Conservation (phyloP, 2,888 invertebrate genomes). For the Platycnemis pennipes region DNA sequence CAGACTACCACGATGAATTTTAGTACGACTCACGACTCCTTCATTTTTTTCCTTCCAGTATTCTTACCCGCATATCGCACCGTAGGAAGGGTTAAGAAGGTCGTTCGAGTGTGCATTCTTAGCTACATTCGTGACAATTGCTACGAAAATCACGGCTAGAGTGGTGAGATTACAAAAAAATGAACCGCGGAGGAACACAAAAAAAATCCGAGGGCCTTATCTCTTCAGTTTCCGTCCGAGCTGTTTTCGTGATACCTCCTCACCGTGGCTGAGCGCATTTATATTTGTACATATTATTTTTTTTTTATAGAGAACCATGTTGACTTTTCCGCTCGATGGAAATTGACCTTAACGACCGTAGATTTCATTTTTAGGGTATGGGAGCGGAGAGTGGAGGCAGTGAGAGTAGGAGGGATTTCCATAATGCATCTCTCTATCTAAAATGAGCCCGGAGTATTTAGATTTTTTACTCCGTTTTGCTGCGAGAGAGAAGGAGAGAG, state of each 20-base stretch:
- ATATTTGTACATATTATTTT: neutral
- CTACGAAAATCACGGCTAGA: neutral
- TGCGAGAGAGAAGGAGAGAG: too few species aligned
- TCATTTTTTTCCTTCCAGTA: too few species aligned
- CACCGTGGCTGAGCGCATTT: neutral
- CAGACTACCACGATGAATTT: too few species aligned
- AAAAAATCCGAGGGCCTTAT: conserved; percentile 14
- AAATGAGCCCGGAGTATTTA: conserved; percentile 25
- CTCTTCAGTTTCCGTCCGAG: conserved; percentile 20
- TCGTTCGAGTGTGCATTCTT: too few species aligned
- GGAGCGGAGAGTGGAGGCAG: neutral
- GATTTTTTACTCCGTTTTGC: conserved; percentile 4
- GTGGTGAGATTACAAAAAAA: neutral
- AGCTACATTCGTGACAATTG: neutral
- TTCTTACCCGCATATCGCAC: too few species aligned
- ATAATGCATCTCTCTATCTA: conserved; percentile 52
- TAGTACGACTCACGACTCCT: too few species aligned
- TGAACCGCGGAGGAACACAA: neutral
- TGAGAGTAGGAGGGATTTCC: neutral
- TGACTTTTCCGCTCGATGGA: conserved; percentile 67
- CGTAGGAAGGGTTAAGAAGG: too few species aligned
- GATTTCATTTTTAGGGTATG: conserved; percentile 58
- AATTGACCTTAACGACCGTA: conserved; percentile 61
- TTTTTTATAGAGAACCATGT: conserved; percentile 47
- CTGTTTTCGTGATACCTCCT: conserved; percentile 20